Conservation (phyloP, 2,797 vertebrate species). For the Phylloscopus collybita region DNA sequence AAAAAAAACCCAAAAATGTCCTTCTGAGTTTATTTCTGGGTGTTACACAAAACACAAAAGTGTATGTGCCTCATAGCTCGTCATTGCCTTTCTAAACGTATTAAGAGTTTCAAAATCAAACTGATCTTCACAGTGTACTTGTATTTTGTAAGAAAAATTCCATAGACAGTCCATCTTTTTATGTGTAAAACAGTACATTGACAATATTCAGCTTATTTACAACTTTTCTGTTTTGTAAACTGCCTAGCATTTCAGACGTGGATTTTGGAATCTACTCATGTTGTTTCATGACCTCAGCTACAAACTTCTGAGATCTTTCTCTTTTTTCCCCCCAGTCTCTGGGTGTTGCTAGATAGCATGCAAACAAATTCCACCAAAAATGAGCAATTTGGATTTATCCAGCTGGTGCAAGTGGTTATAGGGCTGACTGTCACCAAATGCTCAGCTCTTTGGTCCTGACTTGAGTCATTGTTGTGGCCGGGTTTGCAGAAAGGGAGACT, state of each 20-base stretch:
- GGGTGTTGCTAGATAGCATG: not conserved
- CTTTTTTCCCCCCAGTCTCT: fast-evolving
- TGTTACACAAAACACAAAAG: not conserved
- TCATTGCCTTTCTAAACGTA: not conserved
- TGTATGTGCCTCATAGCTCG: not conserved
- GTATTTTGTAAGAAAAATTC: not conserved
- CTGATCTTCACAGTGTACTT: not conserved
- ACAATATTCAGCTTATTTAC: not conserved
- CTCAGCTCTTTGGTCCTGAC: slow-evolving; percentile 40
- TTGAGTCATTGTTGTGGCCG: slow-evolving; percentile 1
- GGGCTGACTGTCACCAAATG: not conserved
- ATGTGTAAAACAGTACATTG: not conserved
- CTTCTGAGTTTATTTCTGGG: not conserved
- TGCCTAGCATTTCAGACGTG: not conserved
- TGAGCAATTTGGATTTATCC: slow-evolving; percentile 23
- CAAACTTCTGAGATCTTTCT: not conserved
- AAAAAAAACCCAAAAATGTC: fast-evolving
- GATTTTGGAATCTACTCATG: not conserved
- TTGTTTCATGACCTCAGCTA: slow-evolving; percentile 1
- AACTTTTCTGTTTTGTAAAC: slow-evolving; percentile 3
- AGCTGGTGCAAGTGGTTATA: slow-evolving; percentile 36
- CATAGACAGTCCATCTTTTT: not conserved
- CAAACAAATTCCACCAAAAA: slow-evolving; percentile 37
- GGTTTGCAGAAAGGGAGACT: slow-evolving; percentile 13
- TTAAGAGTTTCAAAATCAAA: not conserved